Base-by-base conservation (phyloP, 1,140 invertebrate genomes). In the Drosophila lacertosa region DNA sequence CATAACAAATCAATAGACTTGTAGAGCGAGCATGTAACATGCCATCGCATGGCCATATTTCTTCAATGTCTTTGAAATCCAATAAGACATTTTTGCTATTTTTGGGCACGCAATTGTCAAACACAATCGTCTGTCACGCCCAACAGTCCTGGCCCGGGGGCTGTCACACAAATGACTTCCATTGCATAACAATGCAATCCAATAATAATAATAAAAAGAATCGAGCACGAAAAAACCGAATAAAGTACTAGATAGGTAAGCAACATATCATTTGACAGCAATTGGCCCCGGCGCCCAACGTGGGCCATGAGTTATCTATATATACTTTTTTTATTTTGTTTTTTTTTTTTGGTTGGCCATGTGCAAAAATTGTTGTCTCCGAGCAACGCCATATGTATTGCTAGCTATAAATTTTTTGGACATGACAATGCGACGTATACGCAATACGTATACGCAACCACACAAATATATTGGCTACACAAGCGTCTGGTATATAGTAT, bases 131-230 rank as follows among this genome's bases (percentile, higher is more conserved):
- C 44, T 32, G 44, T 44, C 50, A 62, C 35, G 32, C 42, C 16
- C 32, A 5, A 18, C 47, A n/a, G n/a, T n/a, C 35, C 6, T n/a
- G n/a, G n/a, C n/a, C n/a, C n/a, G n/a, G n/a, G 7, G 9, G 22
- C 39, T 29, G 11, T 9, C 39, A 50, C 29, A 37, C 45, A 66
- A 71, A 58, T 59, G 68, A 58, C 40, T 63, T 54, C 48, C 71
- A 80, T 80, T 80, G 77, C 77, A 80, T 74, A 80, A 80, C 76
- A 80, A 80, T 80, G 77, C 77, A 80, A 80, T 80, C 54, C 67
- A 75, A 75, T 72, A 72, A 72, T 13, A 13, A 45, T 10, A 32
- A 37, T 18, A 35, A 55, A 33, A 55, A 13, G 15, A 37, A 50
- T 26, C 22, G 9, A 58, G 24, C 4, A 29, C 5, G 26, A 29